Conservation (phyloP, 92 coral and sea anemone genomes). For the Meandrina meandrites region DNA sequence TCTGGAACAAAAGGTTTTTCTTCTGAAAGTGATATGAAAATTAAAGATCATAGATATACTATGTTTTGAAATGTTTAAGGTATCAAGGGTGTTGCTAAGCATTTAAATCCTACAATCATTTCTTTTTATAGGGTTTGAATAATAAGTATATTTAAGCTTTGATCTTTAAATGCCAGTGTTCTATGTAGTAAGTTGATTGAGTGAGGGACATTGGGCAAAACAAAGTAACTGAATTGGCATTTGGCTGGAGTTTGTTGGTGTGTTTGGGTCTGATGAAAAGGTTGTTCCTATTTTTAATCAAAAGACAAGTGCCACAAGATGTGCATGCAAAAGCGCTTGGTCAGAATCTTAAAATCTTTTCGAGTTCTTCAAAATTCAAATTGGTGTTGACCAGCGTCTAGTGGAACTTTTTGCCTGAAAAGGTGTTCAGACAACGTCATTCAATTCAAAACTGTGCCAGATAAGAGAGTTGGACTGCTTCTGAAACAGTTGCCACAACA, state of each 20-base stretch:
- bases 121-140: not conserved
- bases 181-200: not conserved
- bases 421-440: not conserved
- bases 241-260: not conserved
- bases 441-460: not conserved
- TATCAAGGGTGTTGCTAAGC: not conserved
- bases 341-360: too few relatives aligned
- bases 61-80: not conserved
- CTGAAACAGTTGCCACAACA: not conserved
- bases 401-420: not conserved
- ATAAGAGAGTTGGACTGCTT: not conserved
- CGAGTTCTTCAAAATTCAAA: not conserved
- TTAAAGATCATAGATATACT: not conserved
- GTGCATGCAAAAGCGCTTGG: not conserved
- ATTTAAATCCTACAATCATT: not conserved
- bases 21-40: not conserved
- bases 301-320: not conserved
- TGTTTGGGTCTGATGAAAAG: not conserved
- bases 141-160: not conserved
- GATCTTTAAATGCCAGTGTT: not conserved
- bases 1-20: not conserved
- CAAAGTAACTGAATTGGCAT: not conserved
- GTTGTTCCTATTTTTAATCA: not conserved
- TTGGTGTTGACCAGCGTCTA: not conserved
- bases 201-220: slow-evolving; percentile 13